Percentiles rank a stretch among this genome's conserved stretches.
phyloP scores from a whole-genome alignment of 2,888 invertebrate genomes.

The Ormyrus thymus region DNA sequence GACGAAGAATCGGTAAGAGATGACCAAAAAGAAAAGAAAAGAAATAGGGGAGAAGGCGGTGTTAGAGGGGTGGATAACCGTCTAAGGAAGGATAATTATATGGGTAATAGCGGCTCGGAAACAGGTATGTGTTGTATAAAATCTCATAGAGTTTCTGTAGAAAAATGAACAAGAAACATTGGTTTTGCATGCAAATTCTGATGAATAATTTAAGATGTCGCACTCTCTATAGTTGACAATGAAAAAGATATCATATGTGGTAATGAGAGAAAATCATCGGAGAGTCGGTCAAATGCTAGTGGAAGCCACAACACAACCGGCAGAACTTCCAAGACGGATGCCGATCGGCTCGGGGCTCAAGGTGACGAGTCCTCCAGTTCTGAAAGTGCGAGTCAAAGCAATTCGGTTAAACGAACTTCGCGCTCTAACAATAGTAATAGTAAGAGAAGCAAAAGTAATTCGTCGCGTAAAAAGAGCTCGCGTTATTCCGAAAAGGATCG shows the following conservation, averaged over 20 bases:
- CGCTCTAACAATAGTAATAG: conserved; percentile 51
- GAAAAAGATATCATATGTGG: conserved; percentile 72
- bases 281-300: conserved; percentile 66
- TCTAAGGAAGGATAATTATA: conserved; percentile 66
- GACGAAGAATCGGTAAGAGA: conserved; percentile 30
- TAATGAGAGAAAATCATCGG: conserved; percentile 71
- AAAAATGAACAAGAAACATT: conserved; percentile 34
- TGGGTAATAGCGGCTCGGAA: conserved; percentile 71
- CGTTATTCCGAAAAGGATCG: conserved; percentile 42
- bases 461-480: conserved; percentile 38
- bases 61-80: conserved; percentile 52
- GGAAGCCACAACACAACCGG: conserved; percentile 7
- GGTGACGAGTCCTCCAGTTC: conserved; percentile 48
- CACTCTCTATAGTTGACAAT: conserved; percentile 69
- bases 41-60: conserved; percentile 26
- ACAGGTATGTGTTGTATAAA: conserved; percentile 67
- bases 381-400: conserved; percentile 33
- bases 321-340: conserved; percentile 27
- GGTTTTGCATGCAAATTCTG: conserved; percentile 2
- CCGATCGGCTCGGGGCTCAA: conserved; percentile 32
- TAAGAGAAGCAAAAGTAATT: conserved; percentile 52
- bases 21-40: conserved; percentile 51
- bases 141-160: neutral
- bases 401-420: conserved; percentile 37
- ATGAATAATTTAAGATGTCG: conserved; percentile 53